Conservation (phyloP, 2,113 vertebrate genomes). For the Myxocyprinus asiaticus region DNA sequence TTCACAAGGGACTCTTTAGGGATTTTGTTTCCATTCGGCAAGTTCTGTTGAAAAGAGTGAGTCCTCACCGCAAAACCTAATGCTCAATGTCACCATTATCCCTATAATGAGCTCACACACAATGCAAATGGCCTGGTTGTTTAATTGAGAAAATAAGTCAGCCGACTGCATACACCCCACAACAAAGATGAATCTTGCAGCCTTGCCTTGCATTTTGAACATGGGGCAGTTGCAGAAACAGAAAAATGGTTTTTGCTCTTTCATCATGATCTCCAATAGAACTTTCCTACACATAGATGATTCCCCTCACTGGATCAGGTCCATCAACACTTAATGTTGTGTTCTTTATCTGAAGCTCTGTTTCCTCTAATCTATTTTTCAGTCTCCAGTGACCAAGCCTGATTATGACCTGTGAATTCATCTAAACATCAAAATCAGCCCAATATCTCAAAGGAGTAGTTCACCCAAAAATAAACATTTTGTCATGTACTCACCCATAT, state of each 20-base stretch:
- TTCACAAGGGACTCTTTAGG: conserved; percentile 54
- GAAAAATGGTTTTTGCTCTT: neutral
- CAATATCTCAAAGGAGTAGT: too few relatives aligned
- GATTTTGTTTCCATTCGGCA: conserved; percentile 42
- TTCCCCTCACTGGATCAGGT: neutral
- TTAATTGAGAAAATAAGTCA: conserved; percentile 55
- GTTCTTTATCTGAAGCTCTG: neutral
- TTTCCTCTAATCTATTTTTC: neutral
- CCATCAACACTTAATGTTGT: conserved; percentile 5
- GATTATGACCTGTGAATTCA: neutral
- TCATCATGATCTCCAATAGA: neutral
- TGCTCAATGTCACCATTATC: conserved; percentile 59
- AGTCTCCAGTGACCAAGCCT: neutral
- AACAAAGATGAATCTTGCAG: conserved; percentile 44
- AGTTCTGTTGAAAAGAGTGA: conserved; percentile 48
- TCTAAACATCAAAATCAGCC: neutral
- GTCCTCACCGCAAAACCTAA: conserved; percentile 47
- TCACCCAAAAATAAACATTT: too few relatives aligned
- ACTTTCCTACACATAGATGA: neutral
- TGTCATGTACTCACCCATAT: too few relatives aligned
- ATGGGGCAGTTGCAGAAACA: neutral
- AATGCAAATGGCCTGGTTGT: conserved; percentile 51
- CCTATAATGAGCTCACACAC: conserved; percentile 69
- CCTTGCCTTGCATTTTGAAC: too few relatives aligned
- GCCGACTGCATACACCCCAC: conserved; percentile 59